Percentiles rank a stretch among this genome's conserved stretches.
Evolutionary conservation across 2,888 invertebrate species (phyloP).

Genomic region (Tiliacea citrago): DNA sequence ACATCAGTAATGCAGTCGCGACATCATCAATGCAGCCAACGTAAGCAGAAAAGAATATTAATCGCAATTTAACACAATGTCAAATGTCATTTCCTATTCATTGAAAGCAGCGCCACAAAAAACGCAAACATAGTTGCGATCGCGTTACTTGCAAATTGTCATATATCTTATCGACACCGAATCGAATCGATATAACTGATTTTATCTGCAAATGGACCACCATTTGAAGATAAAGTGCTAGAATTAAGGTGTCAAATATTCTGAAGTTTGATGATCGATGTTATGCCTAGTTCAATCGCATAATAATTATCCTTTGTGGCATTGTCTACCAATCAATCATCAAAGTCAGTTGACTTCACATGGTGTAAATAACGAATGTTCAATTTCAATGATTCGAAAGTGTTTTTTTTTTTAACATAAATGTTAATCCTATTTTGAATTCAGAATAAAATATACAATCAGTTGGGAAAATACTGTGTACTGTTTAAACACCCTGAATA

Average conservation of each 20-base stretch:
- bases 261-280: not conserved
- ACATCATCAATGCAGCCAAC: not conserved
- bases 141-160: not conserved
- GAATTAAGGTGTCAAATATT: not conserved
- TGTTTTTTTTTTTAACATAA: too few species aligned
- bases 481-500: not conserved
- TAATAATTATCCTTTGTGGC: not conserved
- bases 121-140: not conserved
- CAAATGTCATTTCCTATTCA: not conserved
- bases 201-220: too few species aligned
- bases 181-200: too few species aligned
- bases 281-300: not conserved
- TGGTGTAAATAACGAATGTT: not conserved
- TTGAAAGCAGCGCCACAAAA: not conserved
- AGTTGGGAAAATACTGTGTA: too few species aligned
- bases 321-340: not conserved
- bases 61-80: not conserved
- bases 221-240: not conserved
- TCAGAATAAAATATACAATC: too few species aligned
- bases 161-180: too few species aligned
- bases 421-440: not conserved
- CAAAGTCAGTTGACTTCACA: slow-evolving; percentile 3
- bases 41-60: not conserved
- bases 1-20: not conserved
- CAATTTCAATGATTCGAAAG: not conserved